Conservation (phyloP, 2,888 invertebrate genomes). For the Hartigia nigra region DNA sequence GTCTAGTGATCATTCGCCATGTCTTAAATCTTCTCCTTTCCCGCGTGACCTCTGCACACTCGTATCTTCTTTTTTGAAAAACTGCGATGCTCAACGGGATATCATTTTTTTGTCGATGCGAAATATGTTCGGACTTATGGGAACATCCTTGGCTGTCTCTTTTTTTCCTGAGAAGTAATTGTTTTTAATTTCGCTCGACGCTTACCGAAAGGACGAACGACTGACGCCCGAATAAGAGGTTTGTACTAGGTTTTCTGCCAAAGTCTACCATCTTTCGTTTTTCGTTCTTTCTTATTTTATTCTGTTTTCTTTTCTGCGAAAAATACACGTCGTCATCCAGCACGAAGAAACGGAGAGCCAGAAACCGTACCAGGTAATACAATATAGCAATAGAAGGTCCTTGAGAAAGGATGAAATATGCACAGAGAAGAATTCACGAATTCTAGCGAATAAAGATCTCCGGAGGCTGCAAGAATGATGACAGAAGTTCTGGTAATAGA, state of each 20-base stretch:
- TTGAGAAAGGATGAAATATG: neutral
- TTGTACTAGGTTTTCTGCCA: neutral
- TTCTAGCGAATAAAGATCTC: neutral
- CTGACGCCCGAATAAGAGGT: neutral
- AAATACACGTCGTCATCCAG: neutral
- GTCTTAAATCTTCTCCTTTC: neutral
- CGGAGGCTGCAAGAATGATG: neutral
- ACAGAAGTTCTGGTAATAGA: neutral
- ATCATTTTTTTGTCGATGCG: slow-evolving; percentile 21
- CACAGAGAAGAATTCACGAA: neutral
- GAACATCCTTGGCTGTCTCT: slow-evolving; percentile 33
- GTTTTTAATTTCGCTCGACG: slow-evolving; percentile 49
- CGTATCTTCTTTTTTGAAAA: neutral
- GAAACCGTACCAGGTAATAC: neutral
- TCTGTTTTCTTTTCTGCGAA: neutral
- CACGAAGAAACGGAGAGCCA: neutral
- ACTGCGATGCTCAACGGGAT: neutral
- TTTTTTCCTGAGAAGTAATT: slow-evolving; percentile 42
- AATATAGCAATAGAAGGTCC: neutral
- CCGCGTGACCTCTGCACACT: neutral
- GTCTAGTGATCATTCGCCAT: no score
- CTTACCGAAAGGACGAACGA: slow-evolving; percentile 13
- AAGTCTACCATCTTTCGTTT: neutral
- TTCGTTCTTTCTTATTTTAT: neutral
- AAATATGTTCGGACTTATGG: slow-evolving; percentile 53